Base-by-base conservation (phyloP, 2,888 invertebrate species). In the Lithosia quadra region DNA sequence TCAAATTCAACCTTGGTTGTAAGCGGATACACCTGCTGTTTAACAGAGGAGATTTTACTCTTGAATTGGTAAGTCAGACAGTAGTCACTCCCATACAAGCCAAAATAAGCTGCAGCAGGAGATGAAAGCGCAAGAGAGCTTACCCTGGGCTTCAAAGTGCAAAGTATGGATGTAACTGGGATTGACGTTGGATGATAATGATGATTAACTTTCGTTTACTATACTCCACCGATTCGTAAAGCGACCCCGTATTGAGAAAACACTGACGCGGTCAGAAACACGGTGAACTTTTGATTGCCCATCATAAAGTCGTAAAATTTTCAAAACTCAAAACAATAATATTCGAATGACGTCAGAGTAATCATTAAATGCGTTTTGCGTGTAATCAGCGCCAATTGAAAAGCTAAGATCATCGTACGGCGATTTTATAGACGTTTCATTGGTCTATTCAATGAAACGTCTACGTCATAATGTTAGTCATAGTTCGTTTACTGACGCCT, bases 391-490 rank as follows among this genome's bases (percentile, higher is more conserved):
- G 65, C 53, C 82, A 79, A 82, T 83, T 75, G 80, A 73, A 80
- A 63, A 61, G n/a, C 77, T 69, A 75, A 82, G 76, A 81, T 76
- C 60, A 79, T 77, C 76, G 72, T 75, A 77, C 39, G 67, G 34
- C 61, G 60, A 63, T 79, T 85, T 85, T 84, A 84, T 76, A 63
- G 78, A 68, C 56, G 75, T 78, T 82, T 79, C 78, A 82, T 83
- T 79, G 76, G 62, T 56, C n/a, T 49, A 24, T 56, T 15, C 21
- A 62, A 43, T 62, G 43, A 62, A 79, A 72, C 69, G 68, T 24
- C 64, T 72, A 73, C 70, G 65, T 72, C 65, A 77, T 74, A 72
- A 13, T 61, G 65, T 80, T 80, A 80, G 69, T 78, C 80, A 81
- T 75, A 61, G 63, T 34, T 24, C 18, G 63, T 63, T 63, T 34